These are phyloP conservation scores for Luidia sarsii DNA, from an alignment of 53 echinoderm and acorn worm species.

Conservation along the genomic window DNA sequence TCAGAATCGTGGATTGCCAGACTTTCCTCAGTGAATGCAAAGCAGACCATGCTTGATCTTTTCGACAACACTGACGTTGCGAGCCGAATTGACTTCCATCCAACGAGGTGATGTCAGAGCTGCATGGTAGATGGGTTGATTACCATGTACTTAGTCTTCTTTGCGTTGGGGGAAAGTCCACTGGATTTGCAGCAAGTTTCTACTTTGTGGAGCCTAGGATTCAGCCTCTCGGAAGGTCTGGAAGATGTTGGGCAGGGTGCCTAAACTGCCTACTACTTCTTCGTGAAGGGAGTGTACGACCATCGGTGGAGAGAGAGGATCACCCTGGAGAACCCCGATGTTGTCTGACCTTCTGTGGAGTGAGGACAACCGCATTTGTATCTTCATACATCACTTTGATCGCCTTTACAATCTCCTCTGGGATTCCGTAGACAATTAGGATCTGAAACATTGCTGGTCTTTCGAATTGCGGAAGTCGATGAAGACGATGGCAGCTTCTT, in stretches of 20 bases:
- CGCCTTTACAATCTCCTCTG: too few species aligned
- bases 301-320: conserved; percentile 9
- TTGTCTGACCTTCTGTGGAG: conserved; percentile 2
- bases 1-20: too few species aligned
- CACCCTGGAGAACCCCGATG: conserved; percentile 15
- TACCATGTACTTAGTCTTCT: too few species aligned
- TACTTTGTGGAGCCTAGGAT: neutral
- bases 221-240: conserved; percentile 19
- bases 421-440: conserved; percentile 17
- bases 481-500: conserved; percentile 15
- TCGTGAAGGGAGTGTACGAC: neutral
- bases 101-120: too few species aligned
- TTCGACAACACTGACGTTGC: too few species aligned
- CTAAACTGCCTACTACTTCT: conserved; percentile 1
- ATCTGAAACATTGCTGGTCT: conserved; percentile 27
- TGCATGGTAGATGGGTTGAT: too few species aligned
- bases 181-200: too few species aligned
- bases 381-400: conserved; percentile 2
- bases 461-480: conserved; percentile 33
- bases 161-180: too few species aligned
- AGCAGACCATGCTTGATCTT: too few species aligned
- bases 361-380: neutral
- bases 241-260: conserved; percentile 16
- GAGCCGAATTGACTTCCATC: too few species aligned
- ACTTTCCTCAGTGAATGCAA: too few species aligned